A percentile compares a stretch with the other conserved stretches of the same genome.
These are phyloP conservation scores for Tenualosa thibaudeaui DNA, from an alignment of 2,797 vertebrate genomes.

Conservation along the genomic window DNA sequence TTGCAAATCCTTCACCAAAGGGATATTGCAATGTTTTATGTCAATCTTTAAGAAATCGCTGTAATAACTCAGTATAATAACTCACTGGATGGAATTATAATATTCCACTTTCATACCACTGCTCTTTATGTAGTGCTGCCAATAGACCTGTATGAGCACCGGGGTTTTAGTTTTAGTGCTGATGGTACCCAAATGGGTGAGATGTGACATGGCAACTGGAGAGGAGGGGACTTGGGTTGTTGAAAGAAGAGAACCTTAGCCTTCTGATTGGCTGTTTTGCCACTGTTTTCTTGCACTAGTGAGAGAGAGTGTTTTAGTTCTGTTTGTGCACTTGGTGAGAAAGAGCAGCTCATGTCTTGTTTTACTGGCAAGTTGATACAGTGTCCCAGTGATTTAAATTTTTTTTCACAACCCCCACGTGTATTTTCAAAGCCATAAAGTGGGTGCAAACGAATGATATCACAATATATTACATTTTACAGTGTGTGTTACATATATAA, in stretches of 20 bases:
- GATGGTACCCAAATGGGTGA: background rate
- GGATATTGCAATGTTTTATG: background rate
- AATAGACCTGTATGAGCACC: background rate
- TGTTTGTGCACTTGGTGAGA: background rate
- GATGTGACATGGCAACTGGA: background rate
- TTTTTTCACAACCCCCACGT: background rate
- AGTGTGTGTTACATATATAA: background rate
- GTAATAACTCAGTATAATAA: too few species aligned
- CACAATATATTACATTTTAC: background rate
- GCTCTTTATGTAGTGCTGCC: background rate
- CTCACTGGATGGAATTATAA: too few species aligned
- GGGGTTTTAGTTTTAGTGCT: background rate
- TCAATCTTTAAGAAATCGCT: too few species aligned
- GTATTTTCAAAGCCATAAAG: conserved; percentile 2
- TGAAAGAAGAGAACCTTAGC: background rate
- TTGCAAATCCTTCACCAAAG: background rate
- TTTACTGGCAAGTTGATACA: background rate
- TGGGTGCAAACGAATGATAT: background rate
- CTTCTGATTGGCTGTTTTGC: background rate
- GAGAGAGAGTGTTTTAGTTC: background rate
- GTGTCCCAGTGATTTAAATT: background rate
- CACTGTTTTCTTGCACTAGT: background rate
- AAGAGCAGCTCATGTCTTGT: background rate
- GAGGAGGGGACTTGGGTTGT: background rate
- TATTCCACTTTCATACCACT: background rate